Evolutionary conservation across 2,113 vertebrate genomes (phyloP).

Genomic region (Ochotona princeps): DNA sequence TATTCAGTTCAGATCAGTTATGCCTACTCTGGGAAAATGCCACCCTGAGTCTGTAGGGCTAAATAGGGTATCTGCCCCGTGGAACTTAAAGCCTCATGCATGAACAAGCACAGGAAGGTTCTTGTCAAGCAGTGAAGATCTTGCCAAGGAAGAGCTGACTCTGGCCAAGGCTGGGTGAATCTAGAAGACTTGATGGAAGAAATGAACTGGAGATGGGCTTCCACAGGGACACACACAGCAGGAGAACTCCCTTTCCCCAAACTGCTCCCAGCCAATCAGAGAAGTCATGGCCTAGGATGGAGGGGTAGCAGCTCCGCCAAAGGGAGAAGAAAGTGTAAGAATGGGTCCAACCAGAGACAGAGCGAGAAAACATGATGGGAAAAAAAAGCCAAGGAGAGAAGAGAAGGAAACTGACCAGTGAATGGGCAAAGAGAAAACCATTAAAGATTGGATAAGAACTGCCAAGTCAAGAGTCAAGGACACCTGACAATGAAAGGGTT

Average conservation of each 20-base stretch:
- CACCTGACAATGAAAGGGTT: not conserved
- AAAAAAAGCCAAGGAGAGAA: not conserved
- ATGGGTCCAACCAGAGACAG: not conserved
- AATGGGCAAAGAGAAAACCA: not conserved
- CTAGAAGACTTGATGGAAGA: slow-evolving; percentile 1
- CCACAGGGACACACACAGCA: too few relatives aligned
- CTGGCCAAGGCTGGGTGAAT: not conserved
- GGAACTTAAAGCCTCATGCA: not conserved
- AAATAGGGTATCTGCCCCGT: not conserved
- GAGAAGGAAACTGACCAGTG: not conserved
- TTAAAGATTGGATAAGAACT: not conserved
- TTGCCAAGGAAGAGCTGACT: not conserved
- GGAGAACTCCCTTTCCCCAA: too few relatives aligned
- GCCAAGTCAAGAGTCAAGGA: not conserved
- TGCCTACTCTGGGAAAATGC: not conserved
- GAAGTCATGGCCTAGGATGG: not conserved
- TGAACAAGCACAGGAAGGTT: not conserved
- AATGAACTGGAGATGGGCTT: not conserved
- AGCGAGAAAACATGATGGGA: not conserved
- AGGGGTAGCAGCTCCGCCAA: too few relatives aligned
- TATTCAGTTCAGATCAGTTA: not conserved
- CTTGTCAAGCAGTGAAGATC: not conserved
- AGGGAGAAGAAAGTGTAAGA: not conserved
- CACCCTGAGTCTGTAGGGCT: accelerated
- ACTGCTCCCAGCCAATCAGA: not conserved